Evolutionary conservation across 2,113 vertebrate genomes (phyloP), one percentile per base, ranked within the genome.

Genomic region (Elaphurus davidianus): DNA sequence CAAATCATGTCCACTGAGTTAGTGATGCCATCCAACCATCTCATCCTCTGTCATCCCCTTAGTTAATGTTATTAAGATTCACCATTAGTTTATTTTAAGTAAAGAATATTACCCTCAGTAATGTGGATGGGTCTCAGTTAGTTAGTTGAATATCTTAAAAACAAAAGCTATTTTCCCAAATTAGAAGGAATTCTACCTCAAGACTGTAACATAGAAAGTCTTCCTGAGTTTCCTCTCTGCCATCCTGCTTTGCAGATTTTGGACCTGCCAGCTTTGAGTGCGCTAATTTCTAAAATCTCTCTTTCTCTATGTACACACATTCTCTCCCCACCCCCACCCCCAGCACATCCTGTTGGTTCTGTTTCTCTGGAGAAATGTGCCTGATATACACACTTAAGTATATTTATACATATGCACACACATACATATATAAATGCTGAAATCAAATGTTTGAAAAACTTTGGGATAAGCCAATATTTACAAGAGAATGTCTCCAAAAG

Each of bases 371-470:
- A 64, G 45, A 64, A 81, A 2, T 17, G 9, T 64, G 9, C n/a
- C 5, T 82, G 6, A 81, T 43, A 83, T 7, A 79, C 3, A 71
- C 4, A 64, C 6, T 78, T 78, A 59, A 90, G 94, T n/a, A 33
- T 43, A 87, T 82, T 57, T 96, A 83, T 30, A 93, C 27, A 83
- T n/a, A 36, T 36, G 43, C 5, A 60, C 4, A 57, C 17, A 43
- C 3, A 91, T 40, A 55, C 1, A 88, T n/a, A 50, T 62, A 83
- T 7, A 85, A 33, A 2, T 7, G 43, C 27, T 74, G 21, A 84
- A 82, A 91, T 91, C 87, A 88, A 91, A 92, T 81, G 28, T 62
- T 79, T 85, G 10, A 47, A 71, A 95, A 91, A 88, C 45, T 83
- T 11, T 84, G 52, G 33, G 10, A 83, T 87, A 87, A 96, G 16